These are phyloP conservation scores for Clanis bilineata DNA, from an alignment of 2,888 invertebrate genomes.

Conservation along the genomic window DNA sequence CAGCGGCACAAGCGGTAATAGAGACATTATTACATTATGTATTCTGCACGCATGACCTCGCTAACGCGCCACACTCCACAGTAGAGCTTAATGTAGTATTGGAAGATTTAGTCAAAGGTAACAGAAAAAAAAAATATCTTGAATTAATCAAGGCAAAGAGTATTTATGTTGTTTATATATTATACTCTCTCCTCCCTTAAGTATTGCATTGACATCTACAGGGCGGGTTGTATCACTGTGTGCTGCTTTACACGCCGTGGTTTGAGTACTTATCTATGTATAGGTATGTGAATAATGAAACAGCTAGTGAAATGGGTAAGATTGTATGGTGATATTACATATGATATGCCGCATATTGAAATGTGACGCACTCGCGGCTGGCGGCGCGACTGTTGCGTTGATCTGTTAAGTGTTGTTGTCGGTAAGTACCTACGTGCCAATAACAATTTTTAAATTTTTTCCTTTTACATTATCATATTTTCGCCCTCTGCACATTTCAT, in stretches of 20 bases:
- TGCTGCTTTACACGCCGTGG: neutral
- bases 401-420: no score
- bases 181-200: no score
- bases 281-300: conserved; percentile 1
- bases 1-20: neutral
- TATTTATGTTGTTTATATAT: neutral
- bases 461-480: no score
- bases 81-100: neutral
- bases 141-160: no score
- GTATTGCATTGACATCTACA: neutral
- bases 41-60: neutral
- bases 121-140: no score
- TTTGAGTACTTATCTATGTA: neutral
- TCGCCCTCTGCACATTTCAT: no score
- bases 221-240: neutral
- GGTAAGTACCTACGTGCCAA: no score
- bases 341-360: neutral
- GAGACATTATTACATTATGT: conserved; percentile 5
- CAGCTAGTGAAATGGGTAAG: conserved; percentile 1
- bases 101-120: no score
- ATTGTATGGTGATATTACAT: neutral
- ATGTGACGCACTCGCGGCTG: neutral
- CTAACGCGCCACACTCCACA: neutral
- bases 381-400: neutral
- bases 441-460: no score